Evolutionary conservation across 2,113 vertebrate genomes (phyloP).

Genomic region (Coregonus clupeaformis): DNA sequence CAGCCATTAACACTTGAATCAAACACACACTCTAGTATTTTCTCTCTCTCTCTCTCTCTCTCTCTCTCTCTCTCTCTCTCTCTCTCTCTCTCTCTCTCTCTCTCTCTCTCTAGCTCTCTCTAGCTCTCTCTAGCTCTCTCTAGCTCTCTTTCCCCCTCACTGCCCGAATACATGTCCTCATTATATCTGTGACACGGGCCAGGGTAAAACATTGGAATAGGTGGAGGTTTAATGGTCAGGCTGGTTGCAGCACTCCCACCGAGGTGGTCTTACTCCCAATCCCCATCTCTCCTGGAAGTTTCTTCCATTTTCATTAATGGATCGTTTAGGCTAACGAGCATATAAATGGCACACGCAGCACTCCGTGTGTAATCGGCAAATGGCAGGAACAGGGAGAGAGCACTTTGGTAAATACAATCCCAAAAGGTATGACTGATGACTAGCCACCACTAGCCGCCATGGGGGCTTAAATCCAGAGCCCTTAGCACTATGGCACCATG

Average conservation of each 20-base stretch:
- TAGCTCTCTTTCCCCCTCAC: neutral
- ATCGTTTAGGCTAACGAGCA: conserved; percentile 20
- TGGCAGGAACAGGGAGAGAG: conserved; percentile 8
- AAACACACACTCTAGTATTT: neutral
- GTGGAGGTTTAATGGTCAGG: conserved; percentile 47
- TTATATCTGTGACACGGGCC: conserved; percentile 18
- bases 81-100: too few species aligned
- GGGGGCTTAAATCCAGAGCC: neutral
- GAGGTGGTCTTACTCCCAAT: neutral
- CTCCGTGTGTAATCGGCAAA: conserved; percentile 45
- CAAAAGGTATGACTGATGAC: conserved; percentile 15
- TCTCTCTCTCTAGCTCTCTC: too few species aligned
- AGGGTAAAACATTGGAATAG: conserved; percentile 40
- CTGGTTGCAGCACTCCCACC: neutral
- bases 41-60: too few species aligned
- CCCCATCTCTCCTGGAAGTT: neutral
- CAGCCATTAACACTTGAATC: neutral
- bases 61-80: too few species aligned
- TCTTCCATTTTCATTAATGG: conserved; percentile 34
- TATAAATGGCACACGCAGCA: conserved; percentile 14
- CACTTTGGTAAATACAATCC: conserved; percentile 15
- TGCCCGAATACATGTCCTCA: conserved; percentile 43
- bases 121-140: neutral
- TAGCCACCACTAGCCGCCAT: conserved; percentile 41
- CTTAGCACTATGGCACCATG: conserved; percentile 14